A percentile compares a stretch with the other conserved stretches of the same genome.
Evolutionary conservation across 1,140 invertebrate genomes (phyloP).

Genomic region (Bombus sylvicola): DNA sequence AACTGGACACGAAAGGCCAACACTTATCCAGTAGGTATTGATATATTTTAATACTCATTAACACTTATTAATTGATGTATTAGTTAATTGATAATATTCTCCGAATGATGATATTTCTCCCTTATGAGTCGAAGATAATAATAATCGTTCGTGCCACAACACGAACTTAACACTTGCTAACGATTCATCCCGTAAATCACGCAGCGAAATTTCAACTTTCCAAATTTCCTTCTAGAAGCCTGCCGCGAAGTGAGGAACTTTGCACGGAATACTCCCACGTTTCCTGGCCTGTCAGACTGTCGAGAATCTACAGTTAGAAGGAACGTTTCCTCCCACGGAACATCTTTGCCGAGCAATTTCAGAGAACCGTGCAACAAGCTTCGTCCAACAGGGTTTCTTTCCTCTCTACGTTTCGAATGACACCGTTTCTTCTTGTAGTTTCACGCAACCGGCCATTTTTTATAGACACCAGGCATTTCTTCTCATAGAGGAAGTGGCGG

Average conservation of each 20-base stretch:
- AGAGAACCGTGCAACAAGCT: not conserved
- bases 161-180: not conserved
- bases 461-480: slow-evolving; percentile 4
- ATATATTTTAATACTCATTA: too few relatives aligned
- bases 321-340: not conserved
- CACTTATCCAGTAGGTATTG: too few relatives aligned
- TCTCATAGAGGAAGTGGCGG: slow-evolving; percentile 23
- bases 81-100: too few relatives aligned
- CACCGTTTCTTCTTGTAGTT: not conserved
- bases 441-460: slow-evolving; percentile 20
- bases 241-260: not conserved
- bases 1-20: too few relatives aligned
- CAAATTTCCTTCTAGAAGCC: not conserved
- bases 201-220: not conserved
- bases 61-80: too few relatives aligned
- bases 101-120: too few relatives aligned
- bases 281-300: not conserved
- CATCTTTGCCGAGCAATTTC: slow-evolving; percentile 18
- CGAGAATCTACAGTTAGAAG: not conserved
- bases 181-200: not conserved
- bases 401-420: not conserved
- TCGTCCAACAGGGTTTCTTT: not conserved
- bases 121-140: too few relatives aligned
- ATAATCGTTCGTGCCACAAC: not conserved
- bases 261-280: not conserved